These are phyloP conservation scores for Drosophila bipectinata DNA, from an alignment of 1,140 invertebrate species.

Conservation along the genomic window DNA sequence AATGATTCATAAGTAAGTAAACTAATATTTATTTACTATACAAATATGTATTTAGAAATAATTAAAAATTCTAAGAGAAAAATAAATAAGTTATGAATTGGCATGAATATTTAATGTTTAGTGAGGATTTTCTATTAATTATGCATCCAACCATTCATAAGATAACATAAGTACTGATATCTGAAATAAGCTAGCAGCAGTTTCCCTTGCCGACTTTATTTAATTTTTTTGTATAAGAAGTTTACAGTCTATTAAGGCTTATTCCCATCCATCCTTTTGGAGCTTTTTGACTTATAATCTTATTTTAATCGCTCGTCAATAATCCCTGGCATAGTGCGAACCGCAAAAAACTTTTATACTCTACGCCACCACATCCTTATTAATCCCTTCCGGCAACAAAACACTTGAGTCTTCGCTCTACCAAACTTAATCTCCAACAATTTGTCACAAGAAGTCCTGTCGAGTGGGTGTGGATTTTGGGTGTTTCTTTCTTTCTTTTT, in stretches of 20 bases:
- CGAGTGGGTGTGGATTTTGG: neutral
- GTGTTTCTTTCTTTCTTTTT: neutral
- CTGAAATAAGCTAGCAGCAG: neutral
- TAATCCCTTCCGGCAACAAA: conserved; percentile 18
- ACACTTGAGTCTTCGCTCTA: neutral
- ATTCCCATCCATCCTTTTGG: neutral
- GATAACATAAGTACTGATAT: no score
- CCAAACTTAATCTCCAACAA: conserved; percentile 40
- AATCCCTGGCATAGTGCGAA: neutral
- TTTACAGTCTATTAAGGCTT: neutral
- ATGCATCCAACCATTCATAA: no score
- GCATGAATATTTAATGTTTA: neutral
- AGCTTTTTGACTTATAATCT: conserved; percentile 6
- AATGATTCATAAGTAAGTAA: neutral
- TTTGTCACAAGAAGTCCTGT: conserved; percentile 41
- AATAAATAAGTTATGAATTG: no score
- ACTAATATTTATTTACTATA: neutral
- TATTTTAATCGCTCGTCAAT: conserved; percentile 9
- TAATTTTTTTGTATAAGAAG: neutral
- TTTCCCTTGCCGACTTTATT: neutral
- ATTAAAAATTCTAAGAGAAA: no score
- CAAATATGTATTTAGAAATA: no score
- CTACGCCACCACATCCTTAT: conserved; percentile 1
- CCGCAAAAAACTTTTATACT: neutral
- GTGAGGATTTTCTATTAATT: neutral